phyloP scores from a whole-genome alignment of 30 jellyfish, hydroid and myxozoan genomes.

The Aurelia aurita complex sp. Pacific region DNA sequence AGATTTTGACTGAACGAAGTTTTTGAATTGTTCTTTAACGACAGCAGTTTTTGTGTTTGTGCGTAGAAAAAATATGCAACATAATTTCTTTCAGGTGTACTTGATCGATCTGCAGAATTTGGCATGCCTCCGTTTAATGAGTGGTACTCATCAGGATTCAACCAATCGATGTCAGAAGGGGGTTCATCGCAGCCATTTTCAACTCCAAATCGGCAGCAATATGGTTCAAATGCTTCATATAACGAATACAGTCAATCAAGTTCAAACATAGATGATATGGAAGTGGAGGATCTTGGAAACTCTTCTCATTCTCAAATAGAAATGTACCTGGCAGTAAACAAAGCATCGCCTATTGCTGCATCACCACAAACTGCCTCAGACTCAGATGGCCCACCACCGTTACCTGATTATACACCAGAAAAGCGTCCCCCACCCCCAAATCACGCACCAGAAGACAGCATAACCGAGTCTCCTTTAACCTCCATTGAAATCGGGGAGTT shows the following conservation, averaged over 20 bases:
- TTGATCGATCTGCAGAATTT: conserved; percentile 52
- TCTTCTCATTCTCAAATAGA: background rate
- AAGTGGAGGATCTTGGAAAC: conserved; percentile 14
- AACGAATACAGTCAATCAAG: background rate
- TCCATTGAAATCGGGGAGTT: conserved; percentile 58
- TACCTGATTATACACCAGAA: conserved; percentile 55
- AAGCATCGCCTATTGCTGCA: background rate
- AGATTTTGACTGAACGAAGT: no score
- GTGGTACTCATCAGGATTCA: background rate
- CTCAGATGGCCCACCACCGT: conserved; percentile 19
- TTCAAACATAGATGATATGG: conserved; percentile 32
- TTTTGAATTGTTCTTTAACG: no score
- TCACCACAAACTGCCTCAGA: background rate
- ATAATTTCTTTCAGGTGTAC: conserved; percentile 37
- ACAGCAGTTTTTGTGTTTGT: no score
- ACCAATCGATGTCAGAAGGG: background rate
- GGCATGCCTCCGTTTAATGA: conserved; percentile 66
- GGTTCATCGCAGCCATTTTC: background rate
- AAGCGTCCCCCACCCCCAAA: conserved; percentile 84
- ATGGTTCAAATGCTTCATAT: background rate
- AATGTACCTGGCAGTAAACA: conserved; percentile 34
- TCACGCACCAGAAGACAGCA: conserved; percentile 25
- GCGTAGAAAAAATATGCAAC: no score
- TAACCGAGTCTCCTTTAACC: conserved; percentile 17
- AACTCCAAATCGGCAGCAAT: background rate